phyloP scores from a whole-genome alignment of 2,797 vertebrate species.

The Nasua narica region DNA sequence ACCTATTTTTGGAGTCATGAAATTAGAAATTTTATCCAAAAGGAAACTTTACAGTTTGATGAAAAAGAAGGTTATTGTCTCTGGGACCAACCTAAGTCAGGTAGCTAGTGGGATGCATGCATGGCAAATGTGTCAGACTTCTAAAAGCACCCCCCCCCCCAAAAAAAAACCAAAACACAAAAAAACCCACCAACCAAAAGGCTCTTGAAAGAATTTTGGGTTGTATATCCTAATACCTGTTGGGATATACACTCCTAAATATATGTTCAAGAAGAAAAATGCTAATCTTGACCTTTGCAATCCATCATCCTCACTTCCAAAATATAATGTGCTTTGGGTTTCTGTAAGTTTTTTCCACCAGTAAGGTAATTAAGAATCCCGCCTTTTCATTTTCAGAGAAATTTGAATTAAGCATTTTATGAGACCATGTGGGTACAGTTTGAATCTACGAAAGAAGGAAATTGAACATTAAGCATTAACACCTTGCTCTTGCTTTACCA shows the following conservation, averaged over 20 bases:
- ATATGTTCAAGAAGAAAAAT: not conserved
- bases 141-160: too few species aligned
- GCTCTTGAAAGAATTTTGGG: not conserved
- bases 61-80: not conserved
- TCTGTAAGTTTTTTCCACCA: constrained; percentile 20
- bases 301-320: not conserved
- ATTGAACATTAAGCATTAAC: constrained; percentile 55
- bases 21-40: not conserved
- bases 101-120: not conserved
- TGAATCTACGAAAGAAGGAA: constrained; percentile 56
- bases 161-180: too few species aligned
- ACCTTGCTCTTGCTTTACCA: not conserved
- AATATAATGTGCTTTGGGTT: constrained; percentile 22
- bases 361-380: constrained; percentile 31
- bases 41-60: not conserved
- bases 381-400: constrained; percentile 54
- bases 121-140: not conserved
- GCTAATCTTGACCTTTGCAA: not conserved
- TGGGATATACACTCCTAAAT: not conserved
- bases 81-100: not conserved
- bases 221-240: too few species aligned
- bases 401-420: constrained; percentile 65
- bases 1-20: not conserved
- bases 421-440: constrained; percentile 45
- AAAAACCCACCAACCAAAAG: not conserved